Conservation (phyloP, 2,888 invertebrate species). For the Pristionchus exspectatus region DNA sequence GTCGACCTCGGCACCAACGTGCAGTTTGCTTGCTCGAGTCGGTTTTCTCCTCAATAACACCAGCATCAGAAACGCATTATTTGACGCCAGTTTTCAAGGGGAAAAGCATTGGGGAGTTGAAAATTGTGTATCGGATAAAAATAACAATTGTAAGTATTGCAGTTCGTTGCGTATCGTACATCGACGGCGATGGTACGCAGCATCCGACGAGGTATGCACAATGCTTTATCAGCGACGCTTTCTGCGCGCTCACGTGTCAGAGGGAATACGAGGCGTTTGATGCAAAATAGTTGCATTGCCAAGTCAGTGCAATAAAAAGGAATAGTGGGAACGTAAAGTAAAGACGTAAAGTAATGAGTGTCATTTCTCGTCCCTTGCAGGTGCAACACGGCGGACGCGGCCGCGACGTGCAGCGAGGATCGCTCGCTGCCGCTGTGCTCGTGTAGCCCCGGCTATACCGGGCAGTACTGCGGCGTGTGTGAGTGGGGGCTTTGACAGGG, state of each 20-base stretch:
- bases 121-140: too few relatives aligned
- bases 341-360: too few relatives aligned
- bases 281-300: too few relatives aligned
- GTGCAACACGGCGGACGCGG: neutral
- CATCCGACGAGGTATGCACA: neutral
- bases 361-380: neutral
- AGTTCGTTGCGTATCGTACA: neutral
- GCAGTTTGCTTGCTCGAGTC: neutral
- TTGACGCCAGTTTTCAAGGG: too few relatives aligned
- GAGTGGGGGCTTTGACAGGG: too few relatives aligned
- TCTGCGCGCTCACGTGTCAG: too few relatives aligned
- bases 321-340: too few relatives aligned
- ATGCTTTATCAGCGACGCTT: neutral
- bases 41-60: neutral
- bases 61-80: too few relatives aligned
- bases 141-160: neutral
- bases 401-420: neutral
- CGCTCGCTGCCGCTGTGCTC: neutral
- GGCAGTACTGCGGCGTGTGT: neutral
- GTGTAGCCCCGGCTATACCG: neutral
- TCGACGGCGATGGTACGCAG: neutral
- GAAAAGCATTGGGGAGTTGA: too few relatives aligned
- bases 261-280: too few relatives aligned
- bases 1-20: neutral
- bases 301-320: too few relatives aligned